Evolutionary conservation across 1,140 invertebrate species (phyloP).

Genomic region (Geopemphigus sp.): DNA sequence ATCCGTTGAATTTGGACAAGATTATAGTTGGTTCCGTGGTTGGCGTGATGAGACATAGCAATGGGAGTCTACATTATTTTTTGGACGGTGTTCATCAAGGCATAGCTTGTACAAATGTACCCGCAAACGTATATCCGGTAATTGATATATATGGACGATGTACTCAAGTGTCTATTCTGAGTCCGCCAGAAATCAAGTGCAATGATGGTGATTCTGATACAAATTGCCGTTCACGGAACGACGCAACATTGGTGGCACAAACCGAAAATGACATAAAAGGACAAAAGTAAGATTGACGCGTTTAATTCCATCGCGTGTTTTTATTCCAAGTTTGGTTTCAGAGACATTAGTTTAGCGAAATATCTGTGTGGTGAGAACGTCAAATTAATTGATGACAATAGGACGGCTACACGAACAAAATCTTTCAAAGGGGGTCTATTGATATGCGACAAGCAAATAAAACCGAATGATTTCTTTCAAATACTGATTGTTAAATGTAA

Average conservation of each 20-base stretch:
- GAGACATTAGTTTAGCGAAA: conserved; percentile 29
- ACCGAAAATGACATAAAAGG: conserved; percentile 34
- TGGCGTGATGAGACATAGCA: conserved; percentile 81
- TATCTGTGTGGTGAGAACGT: conserved; percentile 64
- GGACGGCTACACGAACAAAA: conserved; percentile 64
- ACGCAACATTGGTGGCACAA: conserved; percentile 19
- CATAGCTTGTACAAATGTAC: conserved; percentile 76
- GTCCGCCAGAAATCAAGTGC: conserved; percentile 29
- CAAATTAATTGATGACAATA: conserved; percentile 65
- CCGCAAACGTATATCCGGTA: conserved; percentile 84
- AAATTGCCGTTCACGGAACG: conserved; percentile 31
- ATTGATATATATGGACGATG: conserved; percentile 93
- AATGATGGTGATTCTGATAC: conserved; percentile 42
- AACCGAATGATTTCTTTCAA: conserved; percentile 69
- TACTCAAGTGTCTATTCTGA: conserved; percentile 68
- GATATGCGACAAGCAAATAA: conserved; percentile 69
- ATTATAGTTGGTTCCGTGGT: conserved; percentile 52
- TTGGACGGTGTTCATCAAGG: conserved; percentile 89
- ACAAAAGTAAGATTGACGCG: conserved; percentile 9
- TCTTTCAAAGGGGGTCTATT: conserved; percentile 68
- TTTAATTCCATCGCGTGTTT: no score
- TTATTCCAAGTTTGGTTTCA: no score
- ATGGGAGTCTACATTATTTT: conserved; percentile 85
- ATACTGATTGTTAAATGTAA: conserved; percentile 65
- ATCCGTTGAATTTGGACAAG: conserved; percentile 53